Conservation (phyloP, 2,113 vertebrate genomes). For the Poicephalus gulielmi region DNA sequence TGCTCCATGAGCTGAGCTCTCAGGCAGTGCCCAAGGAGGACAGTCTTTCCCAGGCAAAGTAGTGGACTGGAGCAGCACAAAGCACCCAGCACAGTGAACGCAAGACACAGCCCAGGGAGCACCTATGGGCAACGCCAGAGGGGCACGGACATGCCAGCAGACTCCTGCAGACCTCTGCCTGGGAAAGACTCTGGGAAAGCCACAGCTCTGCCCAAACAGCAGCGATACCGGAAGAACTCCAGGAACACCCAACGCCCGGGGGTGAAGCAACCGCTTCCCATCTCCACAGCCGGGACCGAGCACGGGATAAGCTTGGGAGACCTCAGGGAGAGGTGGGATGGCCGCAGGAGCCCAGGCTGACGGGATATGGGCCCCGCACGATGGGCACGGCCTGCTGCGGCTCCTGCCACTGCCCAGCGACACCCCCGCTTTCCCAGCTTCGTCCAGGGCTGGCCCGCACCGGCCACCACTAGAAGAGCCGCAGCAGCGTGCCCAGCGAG, state of each 20-base stretch:
- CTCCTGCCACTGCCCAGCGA: fast-evolving
- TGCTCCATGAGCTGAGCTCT: not conserved
- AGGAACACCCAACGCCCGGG: fast-evolving
- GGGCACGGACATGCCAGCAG: not conserved
- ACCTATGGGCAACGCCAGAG: fast-evolving
- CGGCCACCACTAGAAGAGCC: fast-evolving
- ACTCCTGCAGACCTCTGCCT: not conserved
- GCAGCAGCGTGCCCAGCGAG: fast-evolving
- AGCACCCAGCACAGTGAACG: fast-evolving
- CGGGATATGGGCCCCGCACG: fast-evolving
- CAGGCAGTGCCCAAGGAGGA: not conserved
- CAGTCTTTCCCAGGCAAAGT: not conserved
- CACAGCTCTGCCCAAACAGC: not conserved
- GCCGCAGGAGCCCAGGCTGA: not conserved
- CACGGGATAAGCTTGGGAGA: fast-evolving
- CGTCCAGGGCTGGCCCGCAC: not conserved
- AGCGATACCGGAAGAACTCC: not conserved
- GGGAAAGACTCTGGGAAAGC: not conserved
- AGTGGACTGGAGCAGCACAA: not conserved
- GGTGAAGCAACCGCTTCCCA: not conserved
- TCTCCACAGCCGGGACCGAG: not conserved
- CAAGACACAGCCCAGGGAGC: fast-evolving
- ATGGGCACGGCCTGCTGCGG: fast-evolving
- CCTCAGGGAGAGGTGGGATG: fast-evolving
- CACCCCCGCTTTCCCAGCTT: too few species aligned